phyloP scores from a whole-genome alignment of 1,140 invertebrate species.

The Drosophila prosaltans region DNA sequence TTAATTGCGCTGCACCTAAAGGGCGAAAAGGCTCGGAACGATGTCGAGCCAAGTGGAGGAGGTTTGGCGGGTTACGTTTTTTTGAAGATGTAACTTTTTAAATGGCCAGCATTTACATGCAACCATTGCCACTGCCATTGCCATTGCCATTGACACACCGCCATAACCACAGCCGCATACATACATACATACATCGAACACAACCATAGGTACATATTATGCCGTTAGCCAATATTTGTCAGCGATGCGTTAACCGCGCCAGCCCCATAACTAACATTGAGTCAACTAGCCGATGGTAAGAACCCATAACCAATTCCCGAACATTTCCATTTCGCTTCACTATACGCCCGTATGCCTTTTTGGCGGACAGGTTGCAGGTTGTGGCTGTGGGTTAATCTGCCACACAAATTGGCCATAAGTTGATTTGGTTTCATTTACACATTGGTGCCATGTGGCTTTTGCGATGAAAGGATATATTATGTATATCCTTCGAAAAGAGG shows the following conservation, averaged over 20 bases:
- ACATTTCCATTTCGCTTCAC: background rate
- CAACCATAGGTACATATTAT: constrained; percentile 13
- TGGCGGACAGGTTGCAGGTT: background rate
- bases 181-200: constrained; percentile 14
- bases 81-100: constrained; percentile 39
- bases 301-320: background rate
- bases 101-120: constrained; percentile 51
- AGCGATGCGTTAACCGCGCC: constrained; percentile 33
- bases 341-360: background rate
- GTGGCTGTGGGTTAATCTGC: constrained; percentile 16
- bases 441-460: background rate
- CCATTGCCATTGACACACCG: background rate
- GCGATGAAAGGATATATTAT: background rate
- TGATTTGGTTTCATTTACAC: constrained; percentile 20
- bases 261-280: constrained; percentile 5
- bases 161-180: background rate
- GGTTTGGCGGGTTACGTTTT: background rate
- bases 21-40: constrained; percentile 22
- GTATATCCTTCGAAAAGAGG: too few species aligned
- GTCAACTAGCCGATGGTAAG: background rate
- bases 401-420: constrained; percentile 33
- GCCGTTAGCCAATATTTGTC: constrained; percentile 27
- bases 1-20: constrained; percentile 50
- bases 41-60: constrained; percentile 17
- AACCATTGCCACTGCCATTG: background rate